Conservation (phyloP, 1,140 invertebrate genomes). For the Ptiloglossa arizonensis region DNA sequence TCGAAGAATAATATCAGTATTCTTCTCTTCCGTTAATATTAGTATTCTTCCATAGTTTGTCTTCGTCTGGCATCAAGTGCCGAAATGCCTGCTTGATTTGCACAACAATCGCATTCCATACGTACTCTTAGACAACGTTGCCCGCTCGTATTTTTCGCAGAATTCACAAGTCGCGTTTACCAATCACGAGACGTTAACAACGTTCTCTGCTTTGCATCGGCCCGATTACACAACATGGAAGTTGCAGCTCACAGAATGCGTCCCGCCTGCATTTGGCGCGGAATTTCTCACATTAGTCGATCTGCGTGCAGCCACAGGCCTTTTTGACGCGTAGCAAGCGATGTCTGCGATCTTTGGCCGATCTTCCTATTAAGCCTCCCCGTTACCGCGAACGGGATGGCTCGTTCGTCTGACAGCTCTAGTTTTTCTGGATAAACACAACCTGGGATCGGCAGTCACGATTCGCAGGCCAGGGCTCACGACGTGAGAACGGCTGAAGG, state of each 20-base stretch:
- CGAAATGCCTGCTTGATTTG: too few species aligned
- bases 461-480: constrained; percentile 55
- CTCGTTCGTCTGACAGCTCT: constrained; percentile 46
- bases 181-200: background rate
- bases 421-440: constrained; percentile 54
- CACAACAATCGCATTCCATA: too few species aligned
- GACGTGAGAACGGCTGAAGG: constrained; percentile 53
- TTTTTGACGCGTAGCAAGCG: background rate
- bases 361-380: constrained; percentile 36
- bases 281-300: constrained; percentile 31
- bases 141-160: background rate
- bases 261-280: background rate
- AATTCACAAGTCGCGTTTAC: background rate
- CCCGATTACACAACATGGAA: constrained; percentile 1
- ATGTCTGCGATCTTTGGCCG: constrained; percentile 28
- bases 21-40: too few species aligned
- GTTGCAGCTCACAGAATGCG: background rate
- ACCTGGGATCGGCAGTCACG: constrained; percentile 70
- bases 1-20: too few species aligned
- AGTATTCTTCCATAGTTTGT: too few species aligned
- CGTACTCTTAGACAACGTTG: background rate
- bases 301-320: background rate
- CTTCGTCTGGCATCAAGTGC: too few species aligned
- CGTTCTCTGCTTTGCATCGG: background rate
- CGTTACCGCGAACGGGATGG: constrained; percentile 22